Evolutionary conservation across 2,797 vertebrate genomes (phyloP).

Genomic region (Chaetodon trifasciatus): DNA sequence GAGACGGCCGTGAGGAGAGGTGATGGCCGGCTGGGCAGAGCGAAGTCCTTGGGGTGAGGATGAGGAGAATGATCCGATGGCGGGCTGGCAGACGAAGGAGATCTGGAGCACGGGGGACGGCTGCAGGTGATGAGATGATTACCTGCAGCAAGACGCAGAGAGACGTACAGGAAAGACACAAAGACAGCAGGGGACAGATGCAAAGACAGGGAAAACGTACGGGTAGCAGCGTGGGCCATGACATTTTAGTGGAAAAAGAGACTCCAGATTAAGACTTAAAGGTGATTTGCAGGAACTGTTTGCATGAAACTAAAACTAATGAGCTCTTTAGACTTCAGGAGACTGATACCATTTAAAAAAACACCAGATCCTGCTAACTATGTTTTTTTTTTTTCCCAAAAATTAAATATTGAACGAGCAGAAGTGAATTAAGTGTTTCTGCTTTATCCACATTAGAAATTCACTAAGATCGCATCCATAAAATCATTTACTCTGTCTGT

Average conservation of each 20-base stretch:
- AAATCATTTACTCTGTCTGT: not conserved
- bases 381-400: not conserved
- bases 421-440: not conserved
- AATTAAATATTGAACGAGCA: not conserved
- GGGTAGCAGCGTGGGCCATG: too few relatives aligned
- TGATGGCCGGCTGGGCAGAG: too few relatives aligned
- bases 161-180: too few relatives aligned
- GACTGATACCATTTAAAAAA: not conserved
- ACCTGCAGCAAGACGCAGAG: too few relatives aligned
- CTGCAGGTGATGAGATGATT: too few relatives aligned
- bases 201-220: too few relatives aligned
- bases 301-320: not conserved
- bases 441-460: not conserved
- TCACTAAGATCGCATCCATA: not conserved
- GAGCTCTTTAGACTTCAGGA: not conserved
- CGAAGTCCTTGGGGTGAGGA: too few relatives aligned
- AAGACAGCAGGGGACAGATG: too few relatives aligned
- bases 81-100: too few relatives aligned
- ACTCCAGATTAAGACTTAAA: conserved; percentile 7
- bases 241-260: not conserved
- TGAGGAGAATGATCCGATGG: too few relatives aligned
- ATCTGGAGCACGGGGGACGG: too few relatives aligned
- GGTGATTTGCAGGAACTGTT: not conserved
- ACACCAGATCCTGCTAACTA: not conserved
- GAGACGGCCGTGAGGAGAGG: too few relatives aligned